Base-by-base conservation (phyloP, 2,113 vertebrate species). In the Ariopsis seemanni region DNA sequence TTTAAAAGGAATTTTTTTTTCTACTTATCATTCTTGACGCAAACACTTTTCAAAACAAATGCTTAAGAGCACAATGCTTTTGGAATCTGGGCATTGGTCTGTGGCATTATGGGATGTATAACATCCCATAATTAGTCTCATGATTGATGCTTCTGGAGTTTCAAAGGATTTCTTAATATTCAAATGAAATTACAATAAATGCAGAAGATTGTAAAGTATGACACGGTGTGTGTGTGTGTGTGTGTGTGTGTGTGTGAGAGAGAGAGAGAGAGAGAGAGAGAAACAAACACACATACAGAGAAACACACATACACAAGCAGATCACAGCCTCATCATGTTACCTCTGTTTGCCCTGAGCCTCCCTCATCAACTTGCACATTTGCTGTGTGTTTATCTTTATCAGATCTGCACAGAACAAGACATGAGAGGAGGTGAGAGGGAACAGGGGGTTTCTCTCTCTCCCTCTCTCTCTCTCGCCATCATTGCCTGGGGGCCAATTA, bases 381-480 rank as follows among this genome's bases (percentile, higher is more conserved):
- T 95, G 94, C 92, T 94, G 93, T 94, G 95, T 93, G 94, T 96
- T 95, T 95, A 96, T 95, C 95, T 95, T 96, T 95, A 96, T 95
- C 95, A 95, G 95, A 96, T 96, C 94, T 93, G 94, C 91, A 92
- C 92, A 92, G 92, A 93, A 92, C 90, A 89, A 91, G 92, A 89
- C 83, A 92, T 90, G 85, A 90, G 79, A 78, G 50, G 82, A 81
- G 34, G 82, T 17, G 65, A 89, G 69, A 57, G 84, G 85, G 84
- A 77, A 83, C 25, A 25, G 79, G 79, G 89, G 63, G 42, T 93
- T 92, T 87, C 90, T 92, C 89, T 94, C 92, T 93, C 91, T 94
- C 92, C 93, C 78, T 88, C 71, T 84, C 85, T 87, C 79, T 88
- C 65, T 85, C 80, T 86, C 90, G 71, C 93, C 75, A 85, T 90